phyloP scores from a whole-genome alignment of 2,888 invertebrate genomes.

The Bursaphelenchus okinawaensis region DNA sequence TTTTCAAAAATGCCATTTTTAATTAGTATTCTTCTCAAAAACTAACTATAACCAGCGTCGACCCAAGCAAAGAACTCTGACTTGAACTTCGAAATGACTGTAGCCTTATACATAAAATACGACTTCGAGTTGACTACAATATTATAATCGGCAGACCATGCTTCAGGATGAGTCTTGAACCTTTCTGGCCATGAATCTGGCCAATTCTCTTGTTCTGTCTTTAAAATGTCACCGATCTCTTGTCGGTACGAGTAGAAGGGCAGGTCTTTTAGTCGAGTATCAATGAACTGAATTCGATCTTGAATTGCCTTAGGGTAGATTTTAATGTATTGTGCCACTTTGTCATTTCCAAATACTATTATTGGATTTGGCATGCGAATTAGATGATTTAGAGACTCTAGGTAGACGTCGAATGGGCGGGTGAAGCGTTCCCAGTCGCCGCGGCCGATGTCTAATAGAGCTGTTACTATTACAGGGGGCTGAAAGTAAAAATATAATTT shows the following conservation, averaged over 20 bases:
- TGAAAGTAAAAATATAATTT: no score
- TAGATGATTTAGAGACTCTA: slow-evolving; percentile 50
- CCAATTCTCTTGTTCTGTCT: slow-evolving; percentile 41
- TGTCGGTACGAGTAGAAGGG: slow-evolving; percentile 40
- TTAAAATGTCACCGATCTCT: slow-evolving; percentile 46
- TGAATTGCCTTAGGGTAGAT: slow-evolving; percentile 17
- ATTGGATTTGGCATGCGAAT: slow-evolving; percentile 37
- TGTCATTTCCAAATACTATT: slow-evolving; percentile 45
- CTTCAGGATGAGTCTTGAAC: slow-evolving; percentile 57
- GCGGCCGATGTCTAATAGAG: slow-evolving; percentile 57
- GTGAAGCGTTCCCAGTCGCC: slow-evolving; percentile 56
- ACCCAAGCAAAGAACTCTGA: slow-evolving; percentile 56
- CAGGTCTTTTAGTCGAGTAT: slow-evolving; percentile 22
- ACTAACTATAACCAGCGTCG: slow-evolving; percentile 58
- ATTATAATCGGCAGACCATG: slow-evolving; percentile 58
- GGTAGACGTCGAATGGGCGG: slow-evolving; percentile 53
- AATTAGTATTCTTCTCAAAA: background rate
- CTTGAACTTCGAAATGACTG: slow-evolving; percentile 29
- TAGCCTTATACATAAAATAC: slow-evolving; percentile 53
- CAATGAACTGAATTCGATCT: slow-evolving; percentile 23
- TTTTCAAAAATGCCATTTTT: background rate
- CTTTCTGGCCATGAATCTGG: slow-evolving; percentile 37
- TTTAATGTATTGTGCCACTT: slow-evolving; percentile 37
- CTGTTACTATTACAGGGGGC: slow-evolving; percentile 51
- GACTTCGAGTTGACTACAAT: slow-evolving; percentile 59